Conservation (phyloP, 2,888 invertebrate genomes). For the Fissipunctia ypsillon region DNA sequence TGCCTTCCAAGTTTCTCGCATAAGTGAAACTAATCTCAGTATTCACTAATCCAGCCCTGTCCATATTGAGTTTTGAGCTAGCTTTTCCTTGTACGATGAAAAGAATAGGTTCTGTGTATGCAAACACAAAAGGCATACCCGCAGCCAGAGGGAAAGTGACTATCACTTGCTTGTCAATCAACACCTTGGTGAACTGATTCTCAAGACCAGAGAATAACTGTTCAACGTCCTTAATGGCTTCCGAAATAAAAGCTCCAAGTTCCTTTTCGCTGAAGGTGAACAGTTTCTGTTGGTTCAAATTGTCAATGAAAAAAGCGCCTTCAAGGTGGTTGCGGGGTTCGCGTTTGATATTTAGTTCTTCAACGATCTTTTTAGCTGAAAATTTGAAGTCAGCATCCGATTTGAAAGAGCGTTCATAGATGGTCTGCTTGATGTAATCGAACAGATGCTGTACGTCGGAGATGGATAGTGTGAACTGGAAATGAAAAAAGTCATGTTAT, state of each 20-base stretch:
- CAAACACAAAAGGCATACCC: slow-evolving; percentile 92
- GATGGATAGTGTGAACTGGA: slow-evolving; percentile 78
- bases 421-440: slow-evolving; percentile 66
- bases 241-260: slow-evolving; percentile 83
- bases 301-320: slow-evolving; percentile 87
- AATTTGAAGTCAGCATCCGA: slow-evolving; percentile 79
- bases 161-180: slow-evolving; percentile 89
- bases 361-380: slow-evolving; percentile 89
- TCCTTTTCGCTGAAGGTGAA: slow-evolving; percentile 90
- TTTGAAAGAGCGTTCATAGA: slow-evolving; percentile 54
- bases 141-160: slow-evolving; percentile 92
- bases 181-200: slow-evolving; percentile 91
- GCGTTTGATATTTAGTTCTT: slow-evolving; percentile 90
- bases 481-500: slow-evolving; percentile 30
- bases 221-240: slow-evolving; percentile 77
- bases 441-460: slow-evolving; percentile 81
- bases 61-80: slow-evolving; percentile 66
- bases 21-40: slow-evolving; percentile 88
- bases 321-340: slow-evolving; percentile 90
- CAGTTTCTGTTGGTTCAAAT: slow-evolving; percentile 84
- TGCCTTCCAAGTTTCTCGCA: slow-evolving; percentile 90
- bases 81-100: slow-evolving; percentile 80
- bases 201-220: slow-evolving; percentile 83
- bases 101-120: slow-evolving; percentile 91
- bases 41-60: slow-evolving; percentile 67